phyloP scores from a whole-genome alignment of 2,113 vertebrate species.

The Periophthalmus modestus region DNA sequence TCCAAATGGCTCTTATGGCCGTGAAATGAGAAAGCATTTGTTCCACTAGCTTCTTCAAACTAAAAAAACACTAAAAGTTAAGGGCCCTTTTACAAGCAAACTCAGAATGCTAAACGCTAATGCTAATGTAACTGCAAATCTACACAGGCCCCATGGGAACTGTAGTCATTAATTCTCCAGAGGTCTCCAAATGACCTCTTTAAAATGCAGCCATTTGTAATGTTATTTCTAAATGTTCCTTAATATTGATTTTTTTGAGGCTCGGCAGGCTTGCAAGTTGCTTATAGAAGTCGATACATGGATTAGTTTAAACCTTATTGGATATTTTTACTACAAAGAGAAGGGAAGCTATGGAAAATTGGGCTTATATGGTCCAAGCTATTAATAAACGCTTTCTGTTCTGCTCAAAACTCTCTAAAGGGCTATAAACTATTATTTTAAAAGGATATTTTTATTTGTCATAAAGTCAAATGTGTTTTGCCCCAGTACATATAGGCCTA shows the following conservation, averaged over 20 bases:
- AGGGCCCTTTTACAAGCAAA: not conserved
- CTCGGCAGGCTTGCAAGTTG: not conserved
- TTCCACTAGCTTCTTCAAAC: not conserved
- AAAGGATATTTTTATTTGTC: too few species aligned
- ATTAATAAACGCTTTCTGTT: too few species aligned
- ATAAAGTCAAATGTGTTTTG: too few species aligned
- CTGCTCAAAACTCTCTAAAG: too few species aligned
- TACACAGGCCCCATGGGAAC: not conserved
- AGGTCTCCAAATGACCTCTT: constrained; percentile 10
- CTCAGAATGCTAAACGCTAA: not conserved
- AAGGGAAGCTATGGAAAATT: constrained; percentile 8
- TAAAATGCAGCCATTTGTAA: not conserved
- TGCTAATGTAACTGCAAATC: not conserved
- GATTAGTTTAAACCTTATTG: not conserved
- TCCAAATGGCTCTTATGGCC: constrained; percentile 13
- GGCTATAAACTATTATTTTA: too few species aligned
- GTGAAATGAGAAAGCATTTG: not conserved
- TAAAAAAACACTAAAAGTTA: not conserved
- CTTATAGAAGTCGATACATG: not conserved
- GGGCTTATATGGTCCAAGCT: not conserved
- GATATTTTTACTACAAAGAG: not conserved
- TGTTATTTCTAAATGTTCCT: not conserved
- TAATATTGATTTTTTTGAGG: constrained; percentile 4
- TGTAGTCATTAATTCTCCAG: not conserved
- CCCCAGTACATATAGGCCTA: too few species aligned